Evolutionary conservation across 2,888 invertebrate genomes (phyloP).

Genomic region (Netelia melanura): DNA sequence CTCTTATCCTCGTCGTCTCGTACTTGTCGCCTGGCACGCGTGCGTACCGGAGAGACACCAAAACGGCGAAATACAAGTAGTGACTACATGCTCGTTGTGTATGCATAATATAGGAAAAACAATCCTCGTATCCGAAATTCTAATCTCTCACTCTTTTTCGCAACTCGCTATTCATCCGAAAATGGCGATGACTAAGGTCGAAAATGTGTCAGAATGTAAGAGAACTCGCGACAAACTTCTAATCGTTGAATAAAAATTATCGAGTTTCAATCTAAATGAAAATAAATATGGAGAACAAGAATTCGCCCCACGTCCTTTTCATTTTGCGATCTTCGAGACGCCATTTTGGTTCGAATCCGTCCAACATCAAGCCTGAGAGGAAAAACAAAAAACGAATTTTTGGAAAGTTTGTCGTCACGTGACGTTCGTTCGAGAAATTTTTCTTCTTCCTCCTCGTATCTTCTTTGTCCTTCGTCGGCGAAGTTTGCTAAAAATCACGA

Average conservation of each 20-base stretch:
- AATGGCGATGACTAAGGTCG: conserved; percentile 2
- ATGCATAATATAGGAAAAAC: neutral
- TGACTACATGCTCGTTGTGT: conserved; percentile 17
- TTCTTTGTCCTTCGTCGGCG: conserved; percentile 16
- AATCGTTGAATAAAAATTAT: too few relatives aligned
- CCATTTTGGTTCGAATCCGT: too few relatives aligned
- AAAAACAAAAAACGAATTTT: too few relatives aligned
- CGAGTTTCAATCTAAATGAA: too few relatives aligned
- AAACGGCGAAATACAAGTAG: neutral
- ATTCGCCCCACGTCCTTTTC: too few relatives aligned
- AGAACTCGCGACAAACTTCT: too few relatives aligned
- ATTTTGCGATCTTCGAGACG: too few relatives aligned
- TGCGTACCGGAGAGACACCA: conserved; percentile 24
- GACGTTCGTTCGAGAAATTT: conserved; percentile 20
- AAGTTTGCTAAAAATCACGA: conserved; percentile 62
- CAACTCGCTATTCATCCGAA: conserved; percentile 14
- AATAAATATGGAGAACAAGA: too few relatives aligned
- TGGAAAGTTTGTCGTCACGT: neutral
- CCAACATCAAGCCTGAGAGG: too few relatives aligned
- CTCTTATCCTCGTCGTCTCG: conserved; percentile 35
- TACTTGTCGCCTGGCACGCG: conserved; percentile 46
- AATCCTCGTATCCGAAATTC: conserved; percentile 50
- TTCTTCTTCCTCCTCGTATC: conserved; percentile 33
- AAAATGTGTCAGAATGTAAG: neutral
- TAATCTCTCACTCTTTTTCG: conserved; percentile 37